phyloP scores from a whole-genome alignment of 1,140 invertebrate genomes.

The Colletes latitarsis region DNA sequence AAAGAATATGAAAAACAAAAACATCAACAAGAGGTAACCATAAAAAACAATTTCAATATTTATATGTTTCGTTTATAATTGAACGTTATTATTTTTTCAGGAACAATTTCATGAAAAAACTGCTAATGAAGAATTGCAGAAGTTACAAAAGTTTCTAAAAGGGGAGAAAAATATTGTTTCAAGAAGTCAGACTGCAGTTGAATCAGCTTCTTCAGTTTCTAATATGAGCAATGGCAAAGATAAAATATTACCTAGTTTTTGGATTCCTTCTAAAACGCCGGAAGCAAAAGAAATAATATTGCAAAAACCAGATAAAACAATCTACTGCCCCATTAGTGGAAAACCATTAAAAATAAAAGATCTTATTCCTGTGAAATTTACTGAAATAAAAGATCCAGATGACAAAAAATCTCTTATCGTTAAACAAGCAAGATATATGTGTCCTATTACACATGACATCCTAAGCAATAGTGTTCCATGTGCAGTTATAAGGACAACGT shows the following conservation, averaged over 20 bases:
- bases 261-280: constrained; percentile 97
- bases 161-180: constrained; percentile 87
- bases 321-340: constrained; percentile 97
- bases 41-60: not conserved
- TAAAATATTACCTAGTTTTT: constrained; percentile 96
- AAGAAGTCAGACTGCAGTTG: constrained; percentile 50
- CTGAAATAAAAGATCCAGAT: constrained; percentile 91
- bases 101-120: constrained; percentile 84
- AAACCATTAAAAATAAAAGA: constrained; percentile 95
- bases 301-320: constrained; percentile 93
- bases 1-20: constrained; percentile 97
- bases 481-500: constrained; percentile 95
- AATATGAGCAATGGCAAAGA: constrained; percentile 87
- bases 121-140: constrained; percentile 86
- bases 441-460: constrained; percentile 97
- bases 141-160: constrained; percentile 89
- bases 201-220: constrained; percentile 84
- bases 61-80: not conserved
- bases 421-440: constrained; percentile 96
- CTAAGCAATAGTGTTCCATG: constrained; percentile 96
- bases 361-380: constrained; percentile 97
- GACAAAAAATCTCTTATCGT: constrained; percentile 91
- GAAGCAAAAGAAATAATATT: constrained; percentile 87
- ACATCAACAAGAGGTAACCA: constrained; percentile 85
- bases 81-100: constrained; percentile 61